A percentile compares a stretch with the other conserved stretches of the same genome.
These are phyloP conservation scores for Plagiodera versicolora DNA, from an alignment of 2,888 invertebrate species.

Conservation along the genomic window DNA sequence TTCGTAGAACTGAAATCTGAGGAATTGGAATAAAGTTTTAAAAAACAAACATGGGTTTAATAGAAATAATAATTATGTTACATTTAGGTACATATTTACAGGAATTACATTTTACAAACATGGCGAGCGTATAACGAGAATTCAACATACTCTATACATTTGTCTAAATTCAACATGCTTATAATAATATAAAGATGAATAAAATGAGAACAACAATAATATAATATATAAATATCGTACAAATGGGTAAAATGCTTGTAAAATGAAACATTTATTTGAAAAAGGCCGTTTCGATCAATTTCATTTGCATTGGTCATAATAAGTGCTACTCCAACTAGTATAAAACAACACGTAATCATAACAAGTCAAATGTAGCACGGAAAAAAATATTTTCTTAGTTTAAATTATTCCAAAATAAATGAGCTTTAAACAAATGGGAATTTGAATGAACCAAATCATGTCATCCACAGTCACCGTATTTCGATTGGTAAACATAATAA, in stretches of 20 bases:
- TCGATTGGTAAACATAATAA: neutral
- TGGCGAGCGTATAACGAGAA: constrained; percentile 46
- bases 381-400: constrained; percentile 26
- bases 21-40: constrained; percentile 8
- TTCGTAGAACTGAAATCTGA: neutral
- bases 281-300: constrained; percentile 30
- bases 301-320: constrained; percentile 28
- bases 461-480: neutral
- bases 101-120: constrained; percentile 46
- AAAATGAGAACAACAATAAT: constrained; percentile 27
- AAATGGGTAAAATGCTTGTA: constrained; percentile 16
- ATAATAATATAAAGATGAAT: constrained; percentile 27
- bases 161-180: constrained; percentile 21
- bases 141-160: constrained; percentile 25
- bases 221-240: constrained; percentile 25
- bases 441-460: constrained; percentile 14
- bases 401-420: constrained; percentile 45
- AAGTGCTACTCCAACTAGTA: neutral
- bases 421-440: constrained; percentile 44
- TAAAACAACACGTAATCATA: neutral
- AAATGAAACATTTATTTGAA: constrained; percentile 7
- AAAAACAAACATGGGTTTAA: constrained; percentile 52
- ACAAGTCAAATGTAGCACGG: neutral
- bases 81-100: constrained; percentile 53
- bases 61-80: constrained; percentile 51